Conservation (phyloP, 2,888 invertebrate species). For the Mythimna impura region DNA sequence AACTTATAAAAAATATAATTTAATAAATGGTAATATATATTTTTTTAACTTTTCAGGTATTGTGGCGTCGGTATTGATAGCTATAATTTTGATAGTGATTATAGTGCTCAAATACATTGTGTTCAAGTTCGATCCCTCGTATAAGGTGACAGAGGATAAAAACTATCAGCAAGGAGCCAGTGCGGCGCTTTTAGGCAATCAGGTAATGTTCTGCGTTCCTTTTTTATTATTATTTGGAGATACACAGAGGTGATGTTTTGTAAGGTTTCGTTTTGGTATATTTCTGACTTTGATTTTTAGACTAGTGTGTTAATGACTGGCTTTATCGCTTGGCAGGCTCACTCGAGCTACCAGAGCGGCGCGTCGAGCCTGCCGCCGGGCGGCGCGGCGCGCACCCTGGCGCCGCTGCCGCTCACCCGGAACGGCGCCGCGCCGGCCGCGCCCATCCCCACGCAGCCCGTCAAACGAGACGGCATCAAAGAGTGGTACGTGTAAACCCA, state of each 20-base stretch:
- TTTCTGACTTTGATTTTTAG: background rate
- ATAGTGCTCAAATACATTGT: constrained; percentile 96
- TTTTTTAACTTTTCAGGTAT: constrained; percentile 87
- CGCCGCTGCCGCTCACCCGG: constrained; percentile 83
- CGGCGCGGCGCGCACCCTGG: constrained; percentile 87
- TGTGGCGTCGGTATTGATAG: constrained; percentile 97
- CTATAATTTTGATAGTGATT: constrained; percentile 96
- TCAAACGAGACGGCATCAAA: constrained; percentile 97
- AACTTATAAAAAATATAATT: too few species aligned
- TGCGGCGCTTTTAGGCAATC: constrained; percentile 93
- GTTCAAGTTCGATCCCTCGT: constrained; percentile 96
- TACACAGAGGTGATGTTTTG: background rate
- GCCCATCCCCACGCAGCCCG: constrained; percentile 88
- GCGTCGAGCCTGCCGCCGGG: constrained; percentile 86
- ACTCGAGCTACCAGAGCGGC: constrained; percentile 86
- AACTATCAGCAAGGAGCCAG: constrained; percentile 95
- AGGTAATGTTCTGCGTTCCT: constrained; percentile 72
- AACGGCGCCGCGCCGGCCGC: constrained; percentile 87
- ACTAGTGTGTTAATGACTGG: background rate
- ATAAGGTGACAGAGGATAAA: constrained; percentile 97
- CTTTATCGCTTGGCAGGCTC: constrained; percentile 74
- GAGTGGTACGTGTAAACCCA: constrained; percentile 97
- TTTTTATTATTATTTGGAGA: too few species aligned
- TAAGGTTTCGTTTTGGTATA: background rate
- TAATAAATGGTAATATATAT: too few species aligned